Conservation (phyloP, 2,797 vertebrate species). For the Pangasius sanitwongsei region DNA sequence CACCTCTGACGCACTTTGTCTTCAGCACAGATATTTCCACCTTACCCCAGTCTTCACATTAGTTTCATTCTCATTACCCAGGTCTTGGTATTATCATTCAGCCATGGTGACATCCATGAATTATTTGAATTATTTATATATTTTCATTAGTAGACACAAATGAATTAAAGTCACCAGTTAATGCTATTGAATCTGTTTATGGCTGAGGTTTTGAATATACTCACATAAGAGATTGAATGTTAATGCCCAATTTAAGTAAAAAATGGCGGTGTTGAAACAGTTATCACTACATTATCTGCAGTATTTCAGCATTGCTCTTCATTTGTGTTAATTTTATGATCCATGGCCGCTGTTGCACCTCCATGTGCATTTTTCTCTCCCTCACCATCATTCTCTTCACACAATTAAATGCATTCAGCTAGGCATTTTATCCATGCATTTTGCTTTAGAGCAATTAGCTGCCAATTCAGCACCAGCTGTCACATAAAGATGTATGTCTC, state of each 20-base stretch:
- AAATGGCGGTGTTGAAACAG: not conserved
- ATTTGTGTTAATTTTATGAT: slow-evolving; percentile 40
- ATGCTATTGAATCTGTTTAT: slow-evolving; percentile 13
- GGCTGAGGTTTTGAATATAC: not conserved
- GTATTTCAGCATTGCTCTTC: slow-evolving; percentile 21
- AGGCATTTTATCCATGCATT: not conserved
- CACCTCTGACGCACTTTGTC: not conserved
- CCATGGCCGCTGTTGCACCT: not conserved
- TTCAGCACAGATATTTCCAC: slow-evolving; percentile 20
- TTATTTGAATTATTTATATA: slow-evolving; percentile 1
- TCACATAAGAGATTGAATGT: not conserved
- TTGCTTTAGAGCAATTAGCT: slow-evolving; percentile 50
- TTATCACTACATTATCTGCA: slow-evolving; percentile 22
- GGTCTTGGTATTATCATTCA: slow-evolving; percentile 10
- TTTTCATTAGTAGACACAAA: slow-evolving; percentile 9
- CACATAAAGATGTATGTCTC: slow-evolving; percentile 22
- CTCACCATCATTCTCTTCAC: slow-evolving; percentile 39
- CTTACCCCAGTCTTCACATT: not conserved
- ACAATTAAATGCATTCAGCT: slow-evolving; percentile 44
- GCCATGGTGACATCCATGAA: not conserved
- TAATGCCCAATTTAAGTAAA: slow-evolving; percentile 12
- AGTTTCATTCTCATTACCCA: slow-evolving; percentile 18
- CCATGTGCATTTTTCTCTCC: not conserved
- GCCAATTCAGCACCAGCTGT: slow-evolving; percentile 48
- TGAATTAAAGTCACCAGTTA: not conserved